Base-by-base conservation (phyloP, 2,888 invertebrate species). In the Cecidostiba fungosa region DNA sequence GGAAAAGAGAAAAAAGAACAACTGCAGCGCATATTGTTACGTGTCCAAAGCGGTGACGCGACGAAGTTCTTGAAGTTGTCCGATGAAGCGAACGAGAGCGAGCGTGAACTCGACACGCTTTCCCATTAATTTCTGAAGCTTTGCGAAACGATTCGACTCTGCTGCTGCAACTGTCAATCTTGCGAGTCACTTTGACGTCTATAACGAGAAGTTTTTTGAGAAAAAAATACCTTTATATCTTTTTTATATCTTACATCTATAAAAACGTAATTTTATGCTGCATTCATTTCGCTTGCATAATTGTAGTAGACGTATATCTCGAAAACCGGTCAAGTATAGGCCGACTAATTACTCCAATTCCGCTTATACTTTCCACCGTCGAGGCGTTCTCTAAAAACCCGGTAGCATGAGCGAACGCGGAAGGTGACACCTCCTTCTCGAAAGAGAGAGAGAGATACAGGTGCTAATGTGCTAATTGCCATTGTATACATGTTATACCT, bases 91-190 rank as follows among this genome's bases (percentile, higher is more conserved):
- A 62, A 62, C 50, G 66, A 66, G 66, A 66, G 23, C 29, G 23
- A 62, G 43, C 77, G 8, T 3, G 82, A 62, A 16, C 77, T 39
- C 70, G 82, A 82, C 76, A 77, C 54, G 77, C 83, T 83, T 83
- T 83, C 69, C 70, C 83, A 70, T 77, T 83, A 83, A 83, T 83
- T 83, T 70, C 54, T 29, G 62, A 6, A 66, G 39, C 50, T 77
- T 79, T 77, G 77, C 85, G 76, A 77, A 85, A 74, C 23, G 54
- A 59, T 59, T 36, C 54, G 12, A n/a, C 16, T 59, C 19, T 43
- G 3, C n/a, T n/a, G 54, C 29, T 62, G 47, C 32, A 47, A 36
- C 47, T 66, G 82, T 74, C 74, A 82, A 74, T 82, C 82, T 74
- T 59, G 39, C 73, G 8, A 39, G 54, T 70, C 70, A 50, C 70